phyloP scores from a whole-genome alignment of 2,888 invertebrate genomes.

The Shargacucullia verbasci region DNA sequence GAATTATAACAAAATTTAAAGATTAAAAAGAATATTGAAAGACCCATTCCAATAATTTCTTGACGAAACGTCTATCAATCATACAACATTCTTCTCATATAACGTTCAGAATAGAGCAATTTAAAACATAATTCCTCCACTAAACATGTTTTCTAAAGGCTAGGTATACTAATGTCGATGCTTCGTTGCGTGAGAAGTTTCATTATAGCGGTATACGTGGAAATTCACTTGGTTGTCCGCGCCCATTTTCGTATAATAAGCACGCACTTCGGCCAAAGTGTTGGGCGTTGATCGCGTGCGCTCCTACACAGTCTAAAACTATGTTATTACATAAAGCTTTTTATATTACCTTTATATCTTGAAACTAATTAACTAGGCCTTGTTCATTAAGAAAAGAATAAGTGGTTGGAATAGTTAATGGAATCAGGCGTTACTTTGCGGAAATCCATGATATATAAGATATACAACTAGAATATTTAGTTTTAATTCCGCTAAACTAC shows the following conservation, averaged over 20 bases:
- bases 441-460: too few relatives aligned
- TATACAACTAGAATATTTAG: too few relatives aligned
- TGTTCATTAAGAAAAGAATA: constrained; percentile 50
- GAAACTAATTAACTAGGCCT: constrained; percentile 53
- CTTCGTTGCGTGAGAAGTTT: constrained; percentile 73
- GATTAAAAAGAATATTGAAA: background rate
- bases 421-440: too few relatives aligned
- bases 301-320: constrained; percentile 57
- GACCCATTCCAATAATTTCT: too few relatives aligned
- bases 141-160: constrained; percentile 31
- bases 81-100: constrained; percentile 9
- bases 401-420: constrained; percentile 5
- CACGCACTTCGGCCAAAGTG: constrained; percentile 72
- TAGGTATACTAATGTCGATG: constrained; percentile 51
- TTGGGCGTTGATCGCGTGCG: constrained; percentile 65
- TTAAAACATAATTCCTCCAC: constrained; percentile 34
- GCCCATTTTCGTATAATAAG: constrained; percentile 70
- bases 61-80: constrained; percentile 21
- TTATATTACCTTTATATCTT: constrained; percentile 54
- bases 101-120: constrained; percentile 51
- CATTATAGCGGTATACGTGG: constrained; percentile 76
- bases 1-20: constrained; percentile 20
- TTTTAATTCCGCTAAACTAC: too few relatives aligned
- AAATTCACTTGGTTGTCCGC: constrained; percentile 74
- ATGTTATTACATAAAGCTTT: constrained; percentile 62